Evolutionary conservation across 1,140 invertebrate genomes (phyloP), one percentile per base, ranked within the genome.

Genomic region (Zaprionus ghesquierei): DNA sequence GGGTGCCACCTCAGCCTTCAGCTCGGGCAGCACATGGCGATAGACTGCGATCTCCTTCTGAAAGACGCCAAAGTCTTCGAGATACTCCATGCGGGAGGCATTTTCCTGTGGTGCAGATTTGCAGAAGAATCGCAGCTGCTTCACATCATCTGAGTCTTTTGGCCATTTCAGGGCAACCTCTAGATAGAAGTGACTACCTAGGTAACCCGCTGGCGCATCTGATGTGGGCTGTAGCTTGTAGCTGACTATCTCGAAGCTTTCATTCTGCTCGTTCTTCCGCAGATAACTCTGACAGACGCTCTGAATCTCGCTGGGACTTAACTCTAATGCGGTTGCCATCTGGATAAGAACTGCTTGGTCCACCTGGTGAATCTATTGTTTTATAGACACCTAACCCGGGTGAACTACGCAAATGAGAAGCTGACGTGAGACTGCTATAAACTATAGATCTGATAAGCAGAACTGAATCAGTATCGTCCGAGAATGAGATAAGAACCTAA

Each of bases 21-120:
- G 64, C 0, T 90, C 58, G 4, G 93, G 93, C 6, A 94, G 60
- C 9, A 94, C 73, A 23, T 91, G 64, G 29, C 75, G 66, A 58
- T 93, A 94, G 22, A 94, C 92, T 0, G 64, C 69, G 9, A 90
- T 89, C 77, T 94, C 94, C 55, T 94, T 92, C 27, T 92, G 54
- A 65, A 94, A 94, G 0, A 93, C 92, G 0, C 93, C 92, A 53
- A 92, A 93, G 12, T 93, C 86, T 33, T 92, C 84, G 3, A 94
- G 64, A 46, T 93, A 94, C 6, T 92, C 79, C 50, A 91, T 92
- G 0, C 65, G 70, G 0, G 90, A 51, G 0, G 79, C 90, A 50
- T 92, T 73, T 12, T 92, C 89, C 13, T 80, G 77, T 0, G 94
- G 94, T 0, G 93, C 70, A 0, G 86, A 68, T 70, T 94, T 94